Conservation (phyloP, 2,113 vertebrate species). For the Phylloscopus whistleri region DNA sequence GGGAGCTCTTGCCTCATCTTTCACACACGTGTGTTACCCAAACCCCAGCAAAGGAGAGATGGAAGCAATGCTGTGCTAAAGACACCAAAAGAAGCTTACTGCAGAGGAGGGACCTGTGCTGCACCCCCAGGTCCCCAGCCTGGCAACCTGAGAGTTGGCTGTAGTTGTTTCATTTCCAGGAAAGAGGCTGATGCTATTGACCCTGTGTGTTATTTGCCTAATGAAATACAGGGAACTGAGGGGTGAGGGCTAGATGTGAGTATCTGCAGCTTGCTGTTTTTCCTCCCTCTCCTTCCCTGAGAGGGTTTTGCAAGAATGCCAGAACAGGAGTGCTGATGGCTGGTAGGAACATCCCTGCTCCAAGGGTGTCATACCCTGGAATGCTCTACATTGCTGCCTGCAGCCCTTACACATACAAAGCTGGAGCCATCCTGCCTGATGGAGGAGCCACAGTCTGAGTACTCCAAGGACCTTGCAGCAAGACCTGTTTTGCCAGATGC, state of each 20-base stretch:
- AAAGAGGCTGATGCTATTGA: conserved; percentile 46
- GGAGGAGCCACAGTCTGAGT: background rate
- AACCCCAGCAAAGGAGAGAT: background rate
- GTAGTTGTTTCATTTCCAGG: conserved; percentile 33
- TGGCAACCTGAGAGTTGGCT: background rate
- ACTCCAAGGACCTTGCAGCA: background rate
- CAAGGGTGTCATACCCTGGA: background rate
- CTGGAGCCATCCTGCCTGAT: background rate
- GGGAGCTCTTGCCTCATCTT: background rate
- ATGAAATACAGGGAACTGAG: conserved; percentile 21
- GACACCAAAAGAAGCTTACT: background rate
- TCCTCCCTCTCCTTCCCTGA: background rate
- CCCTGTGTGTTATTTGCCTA: conserved; percentile 32
- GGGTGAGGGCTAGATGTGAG: background rate
- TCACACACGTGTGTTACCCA: background rate
- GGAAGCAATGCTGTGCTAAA: background rate
- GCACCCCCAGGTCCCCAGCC: background rate
- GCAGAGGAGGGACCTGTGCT: background rate
- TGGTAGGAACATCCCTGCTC: background rate
- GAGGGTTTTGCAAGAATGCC: background rate
- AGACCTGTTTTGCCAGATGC: background rate
- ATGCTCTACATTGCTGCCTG: background rate
- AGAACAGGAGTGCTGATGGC: background rate
- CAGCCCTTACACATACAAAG: background rate
- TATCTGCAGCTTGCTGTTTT: background rate